Conservation (phyloP, 1,140 invertebrate species). For the Branchinecta lindahli region DNA sequence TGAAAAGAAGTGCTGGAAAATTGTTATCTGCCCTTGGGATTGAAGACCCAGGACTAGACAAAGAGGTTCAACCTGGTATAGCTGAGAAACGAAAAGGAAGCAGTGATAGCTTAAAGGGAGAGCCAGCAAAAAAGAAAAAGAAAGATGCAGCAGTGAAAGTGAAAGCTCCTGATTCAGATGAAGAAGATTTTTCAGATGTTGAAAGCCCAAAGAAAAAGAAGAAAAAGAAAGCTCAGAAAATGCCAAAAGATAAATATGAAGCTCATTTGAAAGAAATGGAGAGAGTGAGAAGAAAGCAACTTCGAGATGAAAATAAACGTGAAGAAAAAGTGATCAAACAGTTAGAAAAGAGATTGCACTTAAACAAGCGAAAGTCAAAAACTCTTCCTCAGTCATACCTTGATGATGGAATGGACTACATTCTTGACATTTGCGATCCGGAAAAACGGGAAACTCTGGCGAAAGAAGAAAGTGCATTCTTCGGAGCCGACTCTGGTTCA, state of each 20-base stretch:
- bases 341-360: constrained; percentile 63
- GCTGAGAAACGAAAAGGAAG: too few relatives aligned
- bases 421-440: constrained; percentile 60
- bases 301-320: constrained; percentile 50
- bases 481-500: constrained; percentile 44
- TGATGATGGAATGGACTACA: constrained; percentile 66
- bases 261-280: constrained; percentile 17
- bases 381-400: constrained; percentile 57
- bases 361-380: constrained; percentile 61
- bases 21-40: not conserved
- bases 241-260: constrained; percentile 23
- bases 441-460: constrained; percentile 46
- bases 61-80: too few relatives aligned
- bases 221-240: too few relatives aligned
- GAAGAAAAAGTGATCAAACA: constrained; percentile 65
- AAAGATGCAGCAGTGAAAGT: too few relatives aligned
- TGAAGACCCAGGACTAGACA: too few relatives aligned
- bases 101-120: too few relatives aligned
- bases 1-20: not conserved
- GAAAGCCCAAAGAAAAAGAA: too few relatives aligned
- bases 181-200: too few relatives aligned
- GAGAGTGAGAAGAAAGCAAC: constrained; percentile 38
- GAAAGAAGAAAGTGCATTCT: constrained; percentile 44
- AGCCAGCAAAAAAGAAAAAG: too few relatives aligned
- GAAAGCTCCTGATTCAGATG: too few relatives aligned